Conservation (phyloP, 1,140 invertebrate species). For the Macrosteles quadrilineatus region DNA sequence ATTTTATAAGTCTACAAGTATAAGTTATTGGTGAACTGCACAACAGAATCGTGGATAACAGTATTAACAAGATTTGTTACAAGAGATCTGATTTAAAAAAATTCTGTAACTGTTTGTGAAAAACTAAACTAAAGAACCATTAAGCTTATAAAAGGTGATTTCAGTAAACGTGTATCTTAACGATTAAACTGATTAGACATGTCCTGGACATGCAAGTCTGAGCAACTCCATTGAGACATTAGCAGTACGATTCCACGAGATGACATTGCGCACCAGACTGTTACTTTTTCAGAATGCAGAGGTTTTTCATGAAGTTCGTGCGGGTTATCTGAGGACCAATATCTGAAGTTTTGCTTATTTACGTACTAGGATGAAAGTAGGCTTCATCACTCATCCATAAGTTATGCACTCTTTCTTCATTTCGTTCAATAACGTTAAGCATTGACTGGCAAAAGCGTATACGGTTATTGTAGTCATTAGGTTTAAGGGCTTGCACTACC, state of each 20-base stretch:
- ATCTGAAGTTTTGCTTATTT: background rate
- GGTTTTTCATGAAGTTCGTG: background rate
- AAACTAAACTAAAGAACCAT: too few species aligned
- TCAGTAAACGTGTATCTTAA: background rate
- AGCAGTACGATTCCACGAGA: background rate
- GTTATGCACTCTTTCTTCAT: background rate
- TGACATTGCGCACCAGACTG: background rate
- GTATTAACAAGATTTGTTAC: too few species aligned
- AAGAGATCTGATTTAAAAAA: too few species aligned
- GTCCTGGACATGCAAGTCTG: background rate
- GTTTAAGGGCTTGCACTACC: background rate
- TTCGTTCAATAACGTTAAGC: background rate
- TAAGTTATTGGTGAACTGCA: too few species aligned
- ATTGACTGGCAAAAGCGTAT: background rate
- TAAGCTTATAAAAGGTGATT: too few species aligned
- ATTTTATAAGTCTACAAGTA: too few species aligned
- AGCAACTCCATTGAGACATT: slow-evolving; percentile 2
- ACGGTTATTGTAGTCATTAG: background rate
- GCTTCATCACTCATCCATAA: slow-evolving; percentile 5
- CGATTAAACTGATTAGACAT: background rate
- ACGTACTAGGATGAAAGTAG: background rate
- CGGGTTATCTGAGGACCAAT: background rate
- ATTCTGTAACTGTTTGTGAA: too few species aligned
- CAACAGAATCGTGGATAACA: too few species aligned
- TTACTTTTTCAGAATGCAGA: too few species aligned